Evolutionary conservation across 2,797 vertebrate genomes (phyloP), one percentile per base, ranked within the genome.

Genomic region (Pangasius djambal): DNA sequence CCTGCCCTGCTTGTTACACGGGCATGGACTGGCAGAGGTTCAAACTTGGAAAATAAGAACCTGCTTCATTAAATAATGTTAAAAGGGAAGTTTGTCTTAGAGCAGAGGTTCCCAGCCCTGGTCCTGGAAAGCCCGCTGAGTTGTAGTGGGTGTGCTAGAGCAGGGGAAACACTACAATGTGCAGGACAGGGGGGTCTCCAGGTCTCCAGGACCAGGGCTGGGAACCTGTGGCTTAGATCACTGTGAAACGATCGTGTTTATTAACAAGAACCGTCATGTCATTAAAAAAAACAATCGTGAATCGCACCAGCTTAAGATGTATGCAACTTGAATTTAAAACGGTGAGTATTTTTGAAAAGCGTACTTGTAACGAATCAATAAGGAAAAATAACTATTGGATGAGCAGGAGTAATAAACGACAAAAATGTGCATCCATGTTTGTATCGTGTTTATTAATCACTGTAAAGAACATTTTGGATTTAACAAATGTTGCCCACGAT

Each of bases 391-490:
- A 12, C 5, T 10, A 10, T 22, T 34, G n/a, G 18, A 20, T 57
- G 1, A 79, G 3, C 52, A 57, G 16, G 1, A 12, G 37, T 55
- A 65, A 67, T 83, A 83, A 83, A 83, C 34, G 65, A 28, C 25
- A 65, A 31, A 2, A 50, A 7, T 9, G 40, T 31, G 7, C 40
- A 20, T 61, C 37, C 0, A 1, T 83, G 82, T 50, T n/a, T 83
- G 57, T 63, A 44, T 52, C 78, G 61, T 34, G 50, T 87, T 91
- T 91, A 88, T 82, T 88, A 16, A 84, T 79, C 34, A 86, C 77
- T 70, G 86, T 78, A 74, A 88, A 87, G 44, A 40, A 20, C 37
- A 77, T 20, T 84, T 16, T 79, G 59, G n/a, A 52, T 12, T 50
- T 16, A 72, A 72, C 55, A 52, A 52, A 13, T 34, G 7, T 55